Evolutionary conservation across 1,140 invertebrate genomes (phyloP), one percentile per base, ranked within the genome.

Genomic region (Philopotamus ludificatus): DNA sequence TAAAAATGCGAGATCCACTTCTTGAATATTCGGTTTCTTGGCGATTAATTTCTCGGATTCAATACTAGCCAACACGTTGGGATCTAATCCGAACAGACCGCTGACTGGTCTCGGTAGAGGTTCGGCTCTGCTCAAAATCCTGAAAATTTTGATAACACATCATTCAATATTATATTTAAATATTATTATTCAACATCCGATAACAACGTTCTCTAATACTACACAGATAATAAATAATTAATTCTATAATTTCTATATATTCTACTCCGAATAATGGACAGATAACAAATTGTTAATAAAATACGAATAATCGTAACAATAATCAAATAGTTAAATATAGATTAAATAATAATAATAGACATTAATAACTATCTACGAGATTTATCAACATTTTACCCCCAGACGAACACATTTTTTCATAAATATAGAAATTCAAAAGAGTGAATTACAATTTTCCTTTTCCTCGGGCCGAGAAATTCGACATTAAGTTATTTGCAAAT

Each of bases 81-180:
- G 83, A 71, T 91, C 88, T 16, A 91, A 73, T 10, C 87, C 84
- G 73, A 89, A 91, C 7, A 88, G 87, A 42, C 88, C 89, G 0
- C 81, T 79, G 21, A 83, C 70, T 8, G 80, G 64, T 59, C 76
- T 74, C 9, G 71, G 71, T 9, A 70, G 71, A 68, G 75, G 73
- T 70, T 71, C 50, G 69, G 73, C 15, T 73, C 65, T 67, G 16
- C 18, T 21, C 18, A 23, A 23, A 18, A 58, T 39, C 20, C 70
- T 73, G 45, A 44, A 61, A 57, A 60, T 70, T 53, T 28, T 20
- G 53, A 63, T n/a, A 41, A 60, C 15, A 15, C 15, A 28, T 23
- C 25, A 49, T 50, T 50, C 16, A 50, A n/a, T 22, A 34, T 15
- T 66, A 47, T n/a, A 55, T 26, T 34, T 53, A 1, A 34, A 28